These are phyloP conservation scores for Epizoanthus illoricatus DNA, from an alignment of 92 coral and sea anemone species.

Conservation along the genomic window DNA sequence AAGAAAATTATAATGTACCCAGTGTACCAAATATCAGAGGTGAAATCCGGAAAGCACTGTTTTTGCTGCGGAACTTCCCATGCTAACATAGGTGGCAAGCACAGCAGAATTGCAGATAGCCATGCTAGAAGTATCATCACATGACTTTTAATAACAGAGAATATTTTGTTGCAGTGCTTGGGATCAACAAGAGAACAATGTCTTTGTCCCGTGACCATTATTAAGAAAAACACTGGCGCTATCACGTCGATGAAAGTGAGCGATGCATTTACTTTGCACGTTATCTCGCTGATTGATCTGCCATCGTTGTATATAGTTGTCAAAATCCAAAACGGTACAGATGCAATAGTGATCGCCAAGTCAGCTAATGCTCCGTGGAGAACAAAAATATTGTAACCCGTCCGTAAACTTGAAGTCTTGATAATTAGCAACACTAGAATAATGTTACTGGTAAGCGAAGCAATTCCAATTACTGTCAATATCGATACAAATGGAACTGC, in stretches of 20 bases:
- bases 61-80: constrained; percentile 62
- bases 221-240: constrained; percentile 68
- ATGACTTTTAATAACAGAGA: constrained; percentile 51
- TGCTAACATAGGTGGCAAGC: constrained; percentile 70
- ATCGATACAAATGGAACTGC: constrained; percentile 79
- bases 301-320: constrained; percentile 68
- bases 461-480: constrained; percentile 69
- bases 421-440: constrained; percentile 59
- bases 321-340: constrained; percentile 81
- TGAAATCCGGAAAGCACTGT: constrained; percentile 73
- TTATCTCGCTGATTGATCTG: constrained; percentile 50
- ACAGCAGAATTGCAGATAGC: constrained; percentile 50
- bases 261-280: constrained; percentile 64
- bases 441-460: constrained; percentile 73
- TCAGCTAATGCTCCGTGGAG: constrained; percentile 71
- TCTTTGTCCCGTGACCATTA: constrained; percentile 63
- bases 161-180: constrained; percentile 62
- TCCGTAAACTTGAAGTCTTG: constrained; percentile 60
- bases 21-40: constrained; percentile 73
- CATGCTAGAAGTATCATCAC: constrained; percentile 60
- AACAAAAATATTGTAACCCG: constrained; percentile 64
- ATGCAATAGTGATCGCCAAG: constrained; percentile 58
- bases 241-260: constrained; percentile 67
- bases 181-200: constrained; percentile 66
- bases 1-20: constrained; percentile 55